Evolutionary conservation across 2,888 invertebrate species (phyloP).

Genomic region (Boloria selene): DNA sequence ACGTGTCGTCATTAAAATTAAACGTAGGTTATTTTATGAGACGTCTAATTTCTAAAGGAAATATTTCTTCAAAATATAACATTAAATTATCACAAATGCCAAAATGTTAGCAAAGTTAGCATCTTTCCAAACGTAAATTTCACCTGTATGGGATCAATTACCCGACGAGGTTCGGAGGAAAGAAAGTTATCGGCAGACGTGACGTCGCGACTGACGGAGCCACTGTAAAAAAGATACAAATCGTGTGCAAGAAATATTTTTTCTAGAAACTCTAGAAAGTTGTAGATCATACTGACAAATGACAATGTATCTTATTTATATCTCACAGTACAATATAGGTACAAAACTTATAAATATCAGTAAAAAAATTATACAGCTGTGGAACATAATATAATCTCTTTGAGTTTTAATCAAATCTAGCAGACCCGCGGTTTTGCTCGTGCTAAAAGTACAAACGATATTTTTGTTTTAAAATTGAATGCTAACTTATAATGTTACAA

Average conservation of each 20-base stretch:
- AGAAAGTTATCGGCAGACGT: constrained; percentile 5
- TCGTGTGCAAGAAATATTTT: constrained; percentile 4
- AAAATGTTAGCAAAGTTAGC: constrained; percentile 1
- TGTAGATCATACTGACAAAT: not conserved
- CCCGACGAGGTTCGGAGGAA: not conserved
- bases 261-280: constrained; percentile 6
- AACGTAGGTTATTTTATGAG: too few species aligned
- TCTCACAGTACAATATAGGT: too few species aligned
- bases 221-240: not conserved
- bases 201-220: not conserved
- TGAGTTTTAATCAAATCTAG: too few species aligned
- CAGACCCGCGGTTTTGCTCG: too few species aligned
- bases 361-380: too few species aligned
- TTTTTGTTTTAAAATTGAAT: too few species aligned
- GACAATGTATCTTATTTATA: not conserved
- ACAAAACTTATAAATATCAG: too few species aligned
- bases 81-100: not conserved
- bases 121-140: constrained; percentile 5
- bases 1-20: too few species aligned
- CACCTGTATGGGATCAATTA: constrained; percentile 10
- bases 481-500: too few species aligned
- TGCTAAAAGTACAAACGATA: too few species aligned
- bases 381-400: too few species aligned
- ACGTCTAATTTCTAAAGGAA: not conserved
- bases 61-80: not conserved